Percentiles rank a stretch among this genome's conserved stretches.
phyloP scores from a whole-genome alignment of 2,888 invertebrate species.

The Neoitamus cyanurus region DNA sequence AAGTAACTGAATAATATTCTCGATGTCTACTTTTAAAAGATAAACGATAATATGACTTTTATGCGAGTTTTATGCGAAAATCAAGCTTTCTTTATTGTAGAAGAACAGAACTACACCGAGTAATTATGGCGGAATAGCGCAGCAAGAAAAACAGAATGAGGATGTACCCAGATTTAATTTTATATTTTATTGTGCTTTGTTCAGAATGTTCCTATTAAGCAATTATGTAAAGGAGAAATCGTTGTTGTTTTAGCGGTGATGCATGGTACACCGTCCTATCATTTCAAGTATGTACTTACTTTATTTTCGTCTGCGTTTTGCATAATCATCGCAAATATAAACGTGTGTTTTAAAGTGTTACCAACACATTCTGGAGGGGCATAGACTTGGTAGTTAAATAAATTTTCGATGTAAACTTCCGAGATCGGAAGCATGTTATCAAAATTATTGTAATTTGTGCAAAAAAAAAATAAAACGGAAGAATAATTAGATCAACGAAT shows the following conservation, averaged over 20 bases:
- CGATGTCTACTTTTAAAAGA: slow-evolving; percentile 30
- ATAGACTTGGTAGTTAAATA: slow-evolving; percentile 62
- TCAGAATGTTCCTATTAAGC: not conserved
- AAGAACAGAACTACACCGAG: not conserved
- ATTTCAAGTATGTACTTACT: not conserved
- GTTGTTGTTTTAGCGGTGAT: not conserved
- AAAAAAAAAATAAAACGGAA: slow-evolving; percentile 12
- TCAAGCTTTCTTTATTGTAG: slow-evolving; percentile 29
- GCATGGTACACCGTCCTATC: not conserved
- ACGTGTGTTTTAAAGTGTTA: not conserved
- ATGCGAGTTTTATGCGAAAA: slow-evolving; percentile 13
- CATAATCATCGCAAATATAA: not conserved
- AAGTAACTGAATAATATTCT: slow-evolving; percentile 24
- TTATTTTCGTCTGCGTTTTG: not conserved
- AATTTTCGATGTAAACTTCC: slow-evolving; percentile 48
- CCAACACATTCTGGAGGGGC: slow-evolving; percentile 61
- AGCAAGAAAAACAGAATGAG: not conserved
- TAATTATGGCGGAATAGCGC: not conserved
- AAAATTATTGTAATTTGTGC: slow-evolving; percentile 22
- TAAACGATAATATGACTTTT: not conserved
- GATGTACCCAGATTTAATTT: not conserved
- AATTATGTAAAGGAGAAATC: not conserved
- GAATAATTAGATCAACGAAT: slow-evolving; percentile 51
- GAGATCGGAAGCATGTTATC: not conserved
- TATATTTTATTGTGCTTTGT: not conserved